Conservation (phyloP, 2,888 invertebrate species). For the Apeira syringaria region DNA sequence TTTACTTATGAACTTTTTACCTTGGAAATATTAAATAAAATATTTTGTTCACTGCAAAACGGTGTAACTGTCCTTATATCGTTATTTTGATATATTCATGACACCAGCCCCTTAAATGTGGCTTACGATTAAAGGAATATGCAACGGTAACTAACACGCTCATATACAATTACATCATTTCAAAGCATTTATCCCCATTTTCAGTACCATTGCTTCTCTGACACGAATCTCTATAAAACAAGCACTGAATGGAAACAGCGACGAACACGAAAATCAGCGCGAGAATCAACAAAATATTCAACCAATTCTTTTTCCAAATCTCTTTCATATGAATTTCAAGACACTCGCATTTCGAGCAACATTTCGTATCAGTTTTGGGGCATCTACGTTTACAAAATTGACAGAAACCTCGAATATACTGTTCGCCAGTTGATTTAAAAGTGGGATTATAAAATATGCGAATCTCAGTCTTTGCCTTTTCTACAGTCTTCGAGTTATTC, state of each 20-base stretch:
- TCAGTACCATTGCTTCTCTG: constrained; percentile 39
- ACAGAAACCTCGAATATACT: constrained; percentile 55
- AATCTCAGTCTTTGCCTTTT: constrained; percentile 65
- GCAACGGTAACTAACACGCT: not conserved
- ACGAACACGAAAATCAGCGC: constrained; percentile 61
- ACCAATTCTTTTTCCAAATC: constrained; percentile 71
- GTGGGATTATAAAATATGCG: constrained; percentile 77
- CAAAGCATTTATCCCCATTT: constrained; percentile 50
- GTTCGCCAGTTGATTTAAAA: constrained; percentile 53
- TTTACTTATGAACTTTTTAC: too few relatives aligned
- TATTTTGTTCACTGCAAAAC: too few relatives aligned
- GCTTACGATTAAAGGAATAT: not conserved
- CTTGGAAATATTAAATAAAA: too few relatives aligned
- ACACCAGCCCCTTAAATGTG: too few relatives aligned
- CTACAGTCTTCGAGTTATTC: constrained; percentile 40
- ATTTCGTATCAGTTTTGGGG: constrained; percentile 62
- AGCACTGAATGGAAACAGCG: constrained; percentile 60
- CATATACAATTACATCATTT: constrained; percentile 38
- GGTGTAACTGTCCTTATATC: too few relatives aligned
- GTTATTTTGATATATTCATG: too few relatives aligned
- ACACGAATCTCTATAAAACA: constrained; percentile 53
- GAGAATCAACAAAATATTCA: constrained; percentile 65
- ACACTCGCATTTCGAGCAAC: constrained; percentile 65
- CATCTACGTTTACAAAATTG: constrained; percentile 61
- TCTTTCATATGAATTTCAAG: constrained; percentile 58